Conservation (phyloP, 64 coral and sea anemone species). For the Actinia equina region DNA sequence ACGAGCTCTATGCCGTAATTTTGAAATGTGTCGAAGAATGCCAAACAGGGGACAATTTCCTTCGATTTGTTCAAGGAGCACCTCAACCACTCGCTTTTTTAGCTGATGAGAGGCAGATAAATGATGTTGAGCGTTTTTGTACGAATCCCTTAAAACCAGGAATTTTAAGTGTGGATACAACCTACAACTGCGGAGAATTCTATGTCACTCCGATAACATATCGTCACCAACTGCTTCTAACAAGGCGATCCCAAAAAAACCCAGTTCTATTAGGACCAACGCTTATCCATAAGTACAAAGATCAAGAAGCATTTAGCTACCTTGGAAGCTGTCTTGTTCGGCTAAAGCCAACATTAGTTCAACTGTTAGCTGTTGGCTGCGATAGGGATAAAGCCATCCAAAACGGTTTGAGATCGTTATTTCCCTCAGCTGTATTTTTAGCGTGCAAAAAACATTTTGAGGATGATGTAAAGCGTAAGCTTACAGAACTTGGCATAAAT, state of each 20-base stretch:
- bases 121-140: slow-evolving; percentile 24
- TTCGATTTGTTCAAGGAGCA: slow-evolving; percentile 27
- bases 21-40: too few species aligned
- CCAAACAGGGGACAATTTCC: too few species aligned
- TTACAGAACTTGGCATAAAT: too few species aligned
- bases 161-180: slow-evolving; percentile 39
- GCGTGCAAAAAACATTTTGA: slow-evolving; percentile 51
- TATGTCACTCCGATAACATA: slow-evolving; percentile 48
- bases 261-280: slow-evolving; percentile 45
- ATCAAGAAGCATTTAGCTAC: too few species aligned
- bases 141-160: slow-evolving; percentile 13
- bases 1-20: too few species aligned
- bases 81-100: slow-evolving; percentile 41
- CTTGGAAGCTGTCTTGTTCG: too few species aligned
- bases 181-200: slow-evolving; percentile 53
- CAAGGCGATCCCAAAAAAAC: slow-evolving; percentile 26
- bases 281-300: slow-evolving; percentile 45
- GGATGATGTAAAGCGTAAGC: slow-evolving; percentile 32
- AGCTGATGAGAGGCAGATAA: slow-evolving; percentile 15
- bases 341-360: too few species aligned
- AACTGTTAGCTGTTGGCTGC: slow-evolving; percentile 17
- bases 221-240: not conserved
- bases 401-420: too few species aligned
- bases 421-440: too few species aligned
- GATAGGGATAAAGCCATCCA: slow-evolving; percentile 47